Base-by-base conservation (phyloP, 2,888 invertebrate genomes). In the Drosophila merina region DNA sequence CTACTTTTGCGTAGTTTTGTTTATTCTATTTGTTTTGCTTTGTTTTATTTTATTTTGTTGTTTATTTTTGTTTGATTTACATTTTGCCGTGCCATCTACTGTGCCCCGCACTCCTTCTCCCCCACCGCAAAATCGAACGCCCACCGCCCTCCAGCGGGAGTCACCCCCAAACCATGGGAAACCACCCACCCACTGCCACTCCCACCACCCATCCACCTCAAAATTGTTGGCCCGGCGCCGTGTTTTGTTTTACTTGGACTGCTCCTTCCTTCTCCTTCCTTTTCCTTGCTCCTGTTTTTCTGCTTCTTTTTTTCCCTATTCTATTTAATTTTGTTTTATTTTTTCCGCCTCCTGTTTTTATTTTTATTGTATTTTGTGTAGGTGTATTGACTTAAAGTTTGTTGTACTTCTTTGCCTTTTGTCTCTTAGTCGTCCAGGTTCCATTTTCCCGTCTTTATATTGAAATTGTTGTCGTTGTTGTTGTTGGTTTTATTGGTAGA, bases 21-120 rank as follows among this genome's bases (percentile, higher is more conserved):
- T 87, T 81, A 87, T 82, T 86, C 80, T 82, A 82, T 82, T 85
- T 82, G 87, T 87, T 82, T 86, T 80, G 81, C 85, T 81, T 85
- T 81, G 86, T 77, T 77, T 86, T 81, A 79, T 83, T 83, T 79
- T 59, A 47, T 44, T 20, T 20, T 44, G 20, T 72, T 77, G 77
- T 77, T 77, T 77, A 80, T 81, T 81, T 81, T 81, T 81, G 81
- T 81, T 81, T 81, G 81, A 81, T 81, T 81, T 81, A 83, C 86
- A 84, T 86, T 83, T 86, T 79, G 71, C 64, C 73, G 67, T 60
- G 64, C 76, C 68, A 79, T 62, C 57, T 66, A 68, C 69, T 57
- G 55, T 31, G 36, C 63, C 33, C 51, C 57, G 28, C 5, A 28
- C 52, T 36, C 40, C 33, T 20, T 20, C 9, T 31, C 12, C 9